These are phyloP conservation scores for Poecile atricapillus DNA, from an alignment of 2,113 vertebrate genomes.

Conservation along the genomic window DNA sequence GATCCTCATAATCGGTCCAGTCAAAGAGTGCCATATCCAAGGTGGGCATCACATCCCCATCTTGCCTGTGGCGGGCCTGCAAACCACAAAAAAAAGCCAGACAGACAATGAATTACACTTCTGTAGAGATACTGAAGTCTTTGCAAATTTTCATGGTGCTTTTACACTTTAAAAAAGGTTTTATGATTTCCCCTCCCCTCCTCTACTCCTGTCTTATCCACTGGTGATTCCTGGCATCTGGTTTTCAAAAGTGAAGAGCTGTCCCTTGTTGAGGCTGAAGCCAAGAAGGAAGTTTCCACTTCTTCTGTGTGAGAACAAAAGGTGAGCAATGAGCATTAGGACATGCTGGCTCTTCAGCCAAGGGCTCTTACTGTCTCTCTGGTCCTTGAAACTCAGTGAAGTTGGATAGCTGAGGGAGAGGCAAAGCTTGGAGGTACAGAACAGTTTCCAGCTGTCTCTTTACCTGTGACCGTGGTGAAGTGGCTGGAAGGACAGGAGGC, in stretches of 20 bases:
- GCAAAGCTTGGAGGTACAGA: background rate
- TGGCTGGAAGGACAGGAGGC: constrained; percentile 78
- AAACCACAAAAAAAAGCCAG: background rate
- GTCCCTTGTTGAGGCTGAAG: background rate
- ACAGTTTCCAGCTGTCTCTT: background rate
- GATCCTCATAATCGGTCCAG: constrained; percentile 97
- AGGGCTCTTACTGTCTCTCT: background rate
- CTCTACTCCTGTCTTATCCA: background rate
- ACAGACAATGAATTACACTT: background rate
- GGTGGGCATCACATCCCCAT: constrained; percentile 92
- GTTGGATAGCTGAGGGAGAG: background rate
- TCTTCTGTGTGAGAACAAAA: background rate
- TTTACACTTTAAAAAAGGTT: background rate
- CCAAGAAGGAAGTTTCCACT: background rate
- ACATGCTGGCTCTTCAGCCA: background rate
- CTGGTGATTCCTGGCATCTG: background rate
- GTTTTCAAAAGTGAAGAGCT: background rate
- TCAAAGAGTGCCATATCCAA: constrained; percentile 96
- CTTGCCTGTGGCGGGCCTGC: constrained; percentile 71
- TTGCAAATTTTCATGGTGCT: background rate
- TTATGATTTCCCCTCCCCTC: background rate
- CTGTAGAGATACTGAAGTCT: background rate
- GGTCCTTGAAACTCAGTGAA: background rate
- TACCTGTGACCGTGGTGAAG: constrained; percentile 86
- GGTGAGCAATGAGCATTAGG: background rate